These are phyloP conservation scores for Campoletis sonorensis DNA, from an alignment of 1,140 invertebrate species.

Conservation along the genomic window DNA sequence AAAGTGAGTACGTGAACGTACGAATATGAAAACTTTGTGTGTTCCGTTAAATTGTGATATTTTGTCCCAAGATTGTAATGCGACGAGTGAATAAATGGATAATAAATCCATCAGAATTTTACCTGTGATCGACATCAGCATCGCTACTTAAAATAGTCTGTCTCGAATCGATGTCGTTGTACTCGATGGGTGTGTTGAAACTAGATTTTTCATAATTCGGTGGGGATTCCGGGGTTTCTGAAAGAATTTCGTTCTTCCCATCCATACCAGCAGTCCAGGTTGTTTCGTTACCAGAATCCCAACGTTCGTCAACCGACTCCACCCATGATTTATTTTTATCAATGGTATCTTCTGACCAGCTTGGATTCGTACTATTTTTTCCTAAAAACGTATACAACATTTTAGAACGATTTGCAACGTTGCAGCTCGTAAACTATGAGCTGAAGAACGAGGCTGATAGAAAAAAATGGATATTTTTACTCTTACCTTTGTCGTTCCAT, in stretches of 20 bases:
- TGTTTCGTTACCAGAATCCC: conserved; percentile 67
- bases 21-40: too few relatives aligned
- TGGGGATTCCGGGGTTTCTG: conserved; percentile 82
- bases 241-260: conserved; percentile 63
- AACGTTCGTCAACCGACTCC: conserved; percentile 67
- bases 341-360: conserved; percentile 66
- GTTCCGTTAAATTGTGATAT: too few relatives aligned
- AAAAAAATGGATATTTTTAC: too few relatives aligned
- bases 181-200: conserved; percentile 78
- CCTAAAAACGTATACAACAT: conserved; percentile 54
- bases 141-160: conserved; percentile 72
- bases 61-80: too few relatives aligned
- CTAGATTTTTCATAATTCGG: conserved; percentile 81
- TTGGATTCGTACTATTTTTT: conserved; percentile 68
- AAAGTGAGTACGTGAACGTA: too few relatives aligned
- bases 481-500: conserved; percentile 71
- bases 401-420: too few relatives aligned
- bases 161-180: conserved; percentile 76
- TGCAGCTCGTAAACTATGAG: too few relatives aligned
- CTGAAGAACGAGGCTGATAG: too few relatives aligned
- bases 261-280: conserved; percentile 63
- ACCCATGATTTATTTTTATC: conserved; percentile 69
- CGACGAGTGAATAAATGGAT: too few relatives aligned
- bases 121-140: conserved; percentile 80
- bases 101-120: too few relatives aligned